Conservation (phyloP, 2,888 invertebrate genomes). For the Dexiosoma caninum region DNA sequence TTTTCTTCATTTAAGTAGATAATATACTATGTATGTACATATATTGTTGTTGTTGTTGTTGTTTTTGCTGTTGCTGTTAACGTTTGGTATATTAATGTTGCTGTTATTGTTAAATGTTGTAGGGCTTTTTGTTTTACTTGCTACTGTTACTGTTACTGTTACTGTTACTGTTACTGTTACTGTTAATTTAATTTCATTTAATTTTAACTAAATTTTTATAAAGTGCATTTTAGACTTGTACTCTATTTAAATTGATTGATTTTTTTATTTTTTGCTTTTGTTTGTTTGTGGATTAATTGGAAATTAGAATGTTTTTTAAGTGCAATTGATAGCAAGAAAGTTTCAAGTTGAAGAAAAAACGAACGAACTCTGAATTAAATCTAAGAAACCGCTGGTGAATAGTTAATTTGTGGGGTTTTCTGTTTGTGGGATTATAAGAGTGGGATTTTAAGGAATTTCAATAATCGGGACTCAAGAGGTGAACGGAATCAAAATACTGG, state of each 20-base stretch:
- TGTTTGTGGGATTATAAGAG: conserved; percentile 10
- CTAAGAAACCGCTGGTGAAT: conserved; percentile 54
- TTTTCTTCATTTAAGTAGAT: too few species aligned
- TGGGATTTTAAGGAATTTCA: conserved; percentile 64
- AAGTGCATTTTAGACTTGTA: conserved; percentile 36
- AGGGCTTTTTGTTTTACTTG: conserved; percentile 16
- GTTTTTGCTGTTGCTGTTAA: conserved; percentile 21
- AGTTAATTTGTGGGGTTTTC: conserved; percentile 26
- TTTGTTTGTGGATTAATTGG: conserved; percentile 54
- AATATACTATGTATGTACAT: not conserved
- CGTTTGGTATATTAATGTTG: conserved; percentile 2
- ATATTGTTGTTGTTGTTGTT: not conserved
- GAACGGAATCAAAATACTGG: conserved; percentile 75
- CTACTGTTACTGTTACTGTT: too few species aligned
- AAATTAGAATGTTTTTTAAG: conserved; percentile 6
- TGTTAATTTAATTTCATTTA: too few species aligned
- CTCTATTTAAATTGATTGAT: conserved; percentile 30
- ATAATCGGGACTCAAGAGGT: conserved; percentile 65
- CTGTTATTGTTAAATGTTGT: conserved; percentile 1
- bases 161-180: too few species aligned
- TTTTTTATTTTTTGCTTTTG: conserved; percentile 45
- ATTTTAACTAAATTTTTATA: too few species aligned
- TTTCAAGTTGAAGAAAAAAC: not conserved
- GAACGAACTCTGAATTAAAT: conserved; percentile 60
- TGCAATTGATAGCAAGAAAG: conserved; percentile 48